Base-by-base conservation (phyloP, 1,140 invertebrate species). In the Nasonia giraulti region DNA sequence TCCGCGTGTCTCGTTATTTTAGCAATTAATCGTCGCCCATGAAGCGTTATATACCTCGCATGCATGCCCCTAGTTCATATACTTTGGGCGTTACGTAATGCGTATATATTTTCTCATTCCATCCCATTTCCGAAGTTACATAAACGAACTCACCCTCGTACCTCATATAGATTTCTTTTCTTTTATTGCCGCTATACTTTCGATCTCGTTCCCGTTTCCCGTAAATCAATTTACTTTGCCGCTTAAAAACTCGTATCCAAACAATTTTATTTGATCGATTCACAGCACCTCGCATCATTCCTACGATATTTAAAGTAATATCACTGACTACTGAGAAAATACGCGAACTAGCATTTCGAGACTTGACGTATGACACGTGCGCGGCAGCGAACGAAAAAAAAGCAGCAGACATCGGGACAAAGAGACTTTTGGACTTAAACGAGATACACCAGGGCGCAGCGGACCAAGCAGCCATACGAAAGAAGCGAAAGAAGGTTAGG, bases 1-100 rank as follows among this genome's bases (percentile, higher is more conserved):
- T 91, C 91, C 88, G 90, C 89, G 89, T 91, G 90, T 92, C 89
- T 89, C 83, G 87, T 90, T 90, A 90, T 91, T 92, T 91, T 88
- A 87, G 87, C 89, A 89, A 92, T 91, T 92, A 91, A 91, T 91
- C 89, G 88, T 87, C 80, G 74, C 80, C 85, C 82, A 82, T 76
- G 37, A 85, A 84, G 37, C 74, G 2, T 74, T 74, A 44, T 40
- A 62, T 62, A 62, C 55, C 55, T 7, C 20, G 55, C 17, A 62
- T 7, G 55, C 7, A 5, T 20, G 20, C 2, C 17, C 55, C 55
- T 17, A 62, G 55, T 62, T 6, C 55, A 62, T 62, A 62, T 17
- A 1, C 6, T 62, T 62, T n/a, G 6, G 8, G 40, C 40, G 10
- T 7, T 44, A 10, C 10, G 40, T 50, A 12, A 14, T 50, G 47